Evolutionary conservation across 2,113 vertebrate genomes (phyloP), one percentile per base, ranked within the genome.

Genomic region (Saiga tatarica): DNA sequence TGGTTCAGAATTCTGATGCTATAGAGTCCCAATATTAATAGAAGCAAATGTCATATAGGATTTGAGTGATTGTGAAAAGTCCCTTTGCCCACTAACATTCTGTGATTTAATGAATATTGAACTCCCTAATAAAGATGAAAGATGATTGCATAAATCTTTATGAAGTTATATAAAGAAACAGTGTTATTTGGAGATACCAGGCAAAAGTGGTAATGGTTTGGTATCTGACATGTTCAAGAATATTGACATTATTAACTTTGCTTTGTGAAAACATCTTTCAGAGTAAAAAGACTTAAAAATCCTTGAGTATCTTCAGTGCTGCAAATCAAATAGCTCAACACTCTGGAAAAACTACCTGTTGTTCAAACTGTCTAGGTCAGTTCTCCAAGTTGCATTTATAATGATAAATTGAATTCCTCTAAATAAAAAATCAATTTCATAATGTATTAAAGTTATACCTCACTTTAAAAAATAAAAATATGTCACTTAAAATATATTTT

Each of bases 381-480:
- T 96, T 67, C 52, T 97, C 25, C 45, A 91, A 92, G 30, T 57
- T 67, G 50, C 2, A 36, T 86, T 81, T 93, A 79, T 59, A 91
- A 74, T 3, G 47, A 91, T 67, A 36, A 89, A 93, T 4, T 62
- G n/a, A 94, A 96, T 93, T 93, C 16, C n/a, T 23, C 36, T 47
- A 81, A 21, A 60, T 53, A 10, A 96, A 90, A 87, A 97, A 93
- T 93, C 47, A 91, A 60, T 86, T 64, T 50, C 39, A 91, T n/a
- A 71, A 4, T 30, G 1, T 50, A 89, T 82, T 28, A 30, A 97
- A 94, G 6, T 26, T 71, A 42, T 17, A 47, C 1, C 2, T 83
- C 55, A 50, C 30, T 59, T 89, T 23, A 57, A 87, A 97, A 90
- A 78, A 33, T 76, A 87, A 88, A 87, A 67, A 45, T 67, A 91